Base-by-base conservation (phyloP, 2,113 vertebrate species). In the Atractosteus spatula region DNA sequence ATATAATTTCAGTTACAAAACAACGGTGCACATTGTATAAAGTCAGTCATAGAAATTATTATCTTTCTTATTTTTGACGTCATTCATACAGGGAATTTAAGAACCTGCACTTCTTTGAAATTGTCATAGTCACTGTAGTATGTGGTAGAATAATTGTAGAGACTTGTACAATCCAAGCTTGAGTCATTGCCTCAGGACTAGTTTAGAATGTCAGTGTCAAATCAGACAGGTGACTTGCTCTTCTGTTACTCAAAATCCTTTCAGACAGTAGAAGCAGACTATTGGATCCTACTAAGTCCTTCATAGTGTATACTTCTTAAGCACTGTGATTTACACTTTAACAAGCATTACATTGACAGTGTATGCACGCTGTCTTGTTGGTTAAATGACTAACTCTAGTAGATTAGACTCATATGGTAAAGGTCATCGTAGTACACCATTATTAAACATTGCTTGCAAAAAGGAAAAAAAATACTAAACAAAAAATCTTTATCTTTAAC, bases 191-290 rank as follows among this genome's bases (percentile, higher is more conserved):
- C 56, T 74, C 62, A 61, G 79, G 84, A 88, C 83, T 83, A 81
- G 78, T 78, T 80, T 79, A 69, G 71, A 70, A 78, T 70, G 75
- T 83, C 83, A 78, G 80, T 86, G 84, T 86, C 87, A 87, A 78
- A 82, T 78, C 83, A 87, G 84, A 90, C 80, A 77, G 79, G 84
- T 85, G 85, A 87, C 78, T 83, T 70, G 77, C 74, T 82, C 77
- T 74, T 69, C 59, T 78, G 77, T 78, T 43, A 72, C 72, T 73
- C 72, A 81, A 78, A 81, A 77, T 79, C 77, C 76, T 74, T 74
- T 82, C 78, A 78, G 79, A 80, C 85, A 76, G 71, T 81, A 79
- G 77, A 83, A 79, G 83, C 80, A 81, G 75, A 72, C 64, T 67
- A 69, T 73, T 79, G 79, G 75, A 69, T 76, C 76, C 74, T 63